Conservation (phyloP, 2,888 invertebrate genomes). For the Parnassius orleans region DNA sequence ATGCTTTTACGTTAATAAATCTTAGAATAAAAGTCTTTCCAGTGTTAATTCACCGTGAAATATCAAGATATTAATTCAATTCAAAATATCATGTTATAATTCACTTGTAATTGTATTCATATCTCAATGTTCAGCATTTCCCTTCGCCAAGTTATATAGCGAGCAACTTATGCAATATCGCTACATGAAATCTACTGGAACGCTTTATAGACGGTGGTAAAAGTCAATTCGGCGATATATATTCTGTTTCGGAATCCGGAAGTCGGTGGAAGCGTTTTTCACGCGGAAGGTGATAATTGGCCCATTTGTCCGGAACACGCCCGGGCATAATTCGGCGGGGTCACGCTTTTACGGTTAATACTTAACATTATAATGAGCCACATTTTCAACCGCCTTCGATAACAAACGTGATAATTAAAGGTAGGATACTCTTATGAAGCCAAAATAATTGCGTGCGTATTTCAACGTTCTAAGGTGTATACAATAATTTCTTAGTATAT, state of each 20-base stretch:
- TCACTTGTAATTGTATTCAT: background rate
- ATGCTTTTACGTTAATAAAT: no score
- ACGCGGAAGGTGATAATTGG: conserved; percentile 25
- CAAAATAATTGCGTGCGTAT: no score
- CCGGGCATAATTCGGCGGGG: conserved; percentile 22
- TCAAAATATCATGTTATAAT: no score
- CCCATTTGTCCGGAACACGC: conserved; percentile 25
- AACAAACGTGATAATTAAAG: conserved; percentile 15
- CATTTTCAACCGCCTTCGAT: conserved; percentile 18
- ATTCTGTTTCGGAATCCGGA: conserved; percentile 19
- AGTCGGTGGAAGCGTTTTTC: conserved; percentile 20
- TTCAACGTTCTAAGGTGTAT: no score
- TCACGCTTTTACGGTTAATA: conserved; percentile 23
- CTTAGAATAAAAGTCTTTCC: no score
- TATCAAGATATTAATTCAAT: no score
- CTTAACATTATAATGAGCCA: conserved; percentile 22
- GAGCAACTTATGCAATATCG: conserved; percentile 7
- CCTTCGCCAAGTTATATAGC: background rate
- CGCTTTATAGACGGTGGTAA: conserved; percentile 3
- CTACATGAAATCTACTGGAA: conserved; percentile 7
- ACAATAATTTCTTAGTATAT: no score
- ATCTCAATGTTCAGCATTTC: background rate
- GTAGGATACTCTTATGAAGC: background rate
- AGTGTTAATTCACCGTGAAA: no score
- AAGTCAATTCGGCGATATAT: conserved; percentile 17